Base-by-base conservation (phyloP, 2,888 invertebrate species). In the Acanthacorydalis orientalis region DNA sequence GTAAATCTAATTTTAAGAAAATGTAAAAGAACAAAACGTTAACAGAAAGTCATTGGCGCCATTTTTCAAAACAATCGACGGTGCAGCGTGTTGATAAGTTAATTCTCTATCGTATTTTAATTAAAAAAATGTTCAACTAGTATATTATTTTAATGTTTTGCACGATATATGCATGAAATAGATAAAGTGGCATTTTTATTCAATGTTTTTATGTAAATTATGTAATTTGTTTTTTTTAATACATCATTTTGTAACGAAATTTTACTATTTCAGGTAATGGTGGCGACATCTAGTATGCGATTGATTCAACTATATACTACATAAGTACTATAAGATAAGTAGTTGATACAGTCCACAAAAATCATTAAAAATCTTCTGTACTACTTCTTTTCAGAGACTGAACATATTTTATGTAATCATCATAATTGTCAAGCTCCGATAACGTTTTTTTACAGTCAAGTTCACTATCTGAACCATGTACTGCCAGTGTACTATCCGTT, bases 401-500 rank as follows among this genome's bases (percentile, higher is more conserved):
- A 4, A 23, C 6, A 23, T 23, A 23, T 6, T 6, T 23, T 23
- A 23, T 23, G 6, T 23, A 23, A 23, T 23, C 23, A 4, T 23
- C 23, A 23, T 23, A 23, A 6, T 23, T 23, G 6, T 23, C 23
- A 23, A 23, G 3, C 3, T 23, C 23, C 23, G 23, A 23, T 6
- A 23, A 23, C 23, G 23, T 23, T 6, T 23, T 23, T 23, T 23
- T 23, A 23, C 23, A 23, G 8, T 43, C 31, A 14, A 43, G 11
- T 7, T 34, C 33, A 35, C 33, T 31, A 4, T 33, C 16, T 1
- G 44, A 44, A 15, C 34, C 44, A 6, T 23, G 11, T 4, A 35
- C 35, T n/a, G 44, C 44, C 14, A 35, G 15, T 12, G 44, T 44
- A 14, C 44, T 44, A 44, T 44, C 44, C 1, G 44, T 35, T 34